Evolutionary conservation across 2,888 invertebrate species (phyloP).

Genomic region (Glaucopsyche alexis): DNA sequence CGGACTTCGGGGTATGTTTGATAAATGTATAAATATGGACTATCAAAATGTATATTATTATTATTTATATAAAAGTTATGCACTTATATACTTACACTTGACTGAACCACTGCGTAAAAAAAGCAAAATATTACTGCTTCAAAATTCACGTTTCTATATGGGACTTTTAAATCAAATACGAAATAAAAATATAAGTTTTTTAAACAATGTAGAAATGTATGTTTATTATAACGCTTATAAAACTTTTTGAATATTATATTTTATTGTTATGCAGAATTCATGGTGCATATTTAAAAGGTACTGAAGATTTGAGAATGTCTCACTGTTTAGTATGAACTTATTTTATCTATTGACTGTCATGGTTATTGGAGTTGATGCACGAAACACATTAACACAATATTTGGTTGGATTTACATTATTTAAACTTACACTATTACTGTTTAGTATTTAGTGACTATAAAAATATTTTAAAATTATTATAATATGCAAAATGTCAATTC

Average conservation of each 20-base stretch:
- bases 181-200: neutral
- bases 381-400: neutral
- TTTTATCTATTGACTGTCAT: neutral
- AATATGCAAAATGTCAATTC: neutral
- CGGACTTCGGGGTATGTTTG: constrained; percentile 9
- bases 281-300: neutral
- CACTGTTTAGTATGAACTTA: neutral
- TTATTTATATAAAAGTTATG: neutral
- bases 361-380: neutral
- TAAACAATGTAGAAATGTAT: neutral
- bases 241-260: neutral
- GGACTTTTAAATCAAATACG: neutral
- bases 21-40: neutral
- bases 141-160: neutral
- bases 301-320: neutral
- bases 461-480: neutral
- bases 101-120: neutral
- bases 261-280: neutral
- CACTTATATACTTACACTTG: neutral
- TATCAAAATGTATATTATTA: neutral
- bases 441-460: neutral
- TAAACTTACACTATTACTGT: neutral
- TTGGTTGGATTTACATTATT: neutral
- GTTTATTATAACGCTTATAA: neutral
- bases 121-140: neutral